These are phyloP conservation scores for Corydoras maculifer DNA, from an alignment of 2,113 vertebrate genomes.

Conservation along the genomic window DNA sequence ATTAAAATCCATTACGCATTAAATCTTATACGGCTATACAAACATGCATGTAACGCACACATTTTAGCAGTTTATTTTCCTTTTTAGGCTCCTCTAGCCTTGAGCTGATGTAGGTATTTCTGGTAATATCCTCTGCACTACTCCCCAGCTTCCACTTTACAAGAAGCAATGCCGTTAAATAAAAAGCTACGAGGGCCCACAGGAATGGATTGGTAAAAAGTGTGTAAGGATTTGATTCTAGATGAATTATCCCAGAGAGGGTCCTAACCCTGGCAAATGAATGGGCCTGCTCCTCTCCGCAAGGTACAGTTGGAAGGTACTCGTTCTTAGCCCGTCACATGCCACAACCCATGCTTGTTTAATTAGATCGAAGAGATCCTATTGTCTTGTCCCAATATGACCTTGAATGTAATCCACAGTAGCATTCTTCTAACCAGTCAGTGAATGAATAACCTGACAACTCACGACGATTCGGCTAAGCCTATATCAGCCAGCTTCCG, in stretches of 20 bases:
- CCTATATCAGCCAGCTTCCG: too few species aligned
- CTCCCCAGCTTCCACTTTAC: conserved; percentile 51
- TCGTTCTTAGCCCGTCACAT: not conserved
- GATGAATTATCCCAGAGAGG: conserved; percentile 51
- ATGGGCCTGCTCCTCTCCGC: not conserved
- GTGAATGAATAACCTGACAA: conserved; percentile 21
- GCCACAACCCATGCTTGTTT: conserved; percentile 5
- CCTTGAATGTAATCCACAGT: conserved; percentile 11
- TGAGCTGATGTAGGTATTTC: conserved; percentile 43
- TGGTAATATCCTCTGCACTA: conserved; percentile 46
- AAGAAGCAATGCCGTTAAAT: conserved; percentile 54
- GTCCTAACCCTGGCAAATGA: conserved; percentile 46
- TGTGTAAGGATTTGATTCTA: conserved; percentile 55
- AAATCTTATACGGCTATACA: not conserved
- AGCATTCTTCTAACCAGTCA: conserved; percentile 8
- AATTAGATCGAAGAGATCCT: conserved; percentile 9
- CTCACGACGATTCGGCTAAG: too few species aligned
- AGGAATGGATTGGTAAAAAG: conserved; percentile 35
- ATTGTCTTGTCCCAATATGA: not conserved
- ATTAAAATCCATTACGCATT: conserved; percentile 2
- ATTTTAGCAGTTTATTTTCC: not conserved
- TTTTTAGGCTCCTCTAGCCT: conserved; percentile 38
- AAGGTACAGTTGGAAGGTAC: conserved; percentile 2
- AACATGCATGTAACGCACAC: conserved; percentile 3
- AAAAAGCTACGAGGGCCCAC: conserved; percentile 53